A percentile compares a stretch with the other conserved stretches of the same genome.
These are phyloP conservation scores for Drosophila setifemur DNA, from an alignment of 1,140 invertebrate genomes.

Conservation along the genomic window DNA sequence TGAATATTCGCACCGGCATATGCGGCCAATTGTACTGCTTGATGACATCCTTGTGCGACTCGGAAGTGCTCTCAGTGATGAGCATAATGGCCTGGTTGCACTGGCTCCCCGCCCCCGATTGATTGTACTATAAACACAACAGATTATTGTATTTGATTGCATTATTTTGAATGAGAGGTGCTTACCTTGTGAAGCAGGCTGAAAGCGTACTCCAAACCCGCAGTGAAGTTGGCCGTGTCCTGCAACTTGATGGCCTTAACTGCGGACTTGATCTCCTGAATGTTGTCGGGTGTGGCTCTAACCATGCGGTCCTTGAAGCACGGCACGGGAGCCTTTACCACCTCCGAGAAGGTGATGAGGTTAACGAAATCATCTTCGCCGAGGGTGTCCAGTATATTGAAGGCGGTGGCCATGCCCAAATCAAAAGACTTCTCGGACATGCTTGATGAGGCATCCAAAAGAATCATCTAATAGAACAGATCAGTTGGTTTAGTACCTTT, in stretches of 20 bases:
- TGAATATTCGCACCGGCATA: constrained; percentile 96
- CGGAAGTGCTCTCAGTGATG: constrained; percentile 95
- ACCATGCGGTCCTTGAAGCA: constrained; percentile 95
- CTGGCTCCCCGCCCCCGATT: constrained; percentile 91
- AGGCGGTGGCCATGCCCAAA: constrained; percentile 92
- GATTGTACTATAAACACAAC: constrained; percentile 86
- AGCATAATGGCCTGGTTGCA: constrained; percentile 99
- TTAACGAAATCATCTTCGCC: constrained; percentile 98
- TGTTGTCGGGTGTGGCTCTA: constrained; percentile 94
- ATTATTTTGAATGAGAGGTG: not conserved
- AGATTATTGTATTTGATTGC: too few relatives aligned
- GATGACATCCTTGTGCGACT: constrained; percentile 85
- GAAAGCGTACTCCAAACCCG: constrained; percentile 94
- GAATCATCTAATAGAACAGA: constrained; percentile 86
- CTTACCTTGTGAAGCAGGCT: constrained; percentile 93
- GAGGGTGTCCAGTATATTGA: constrained; percentile 95
- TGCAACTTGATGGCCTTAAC: constrained; percentile 87
- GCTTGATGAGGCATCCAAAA: constrained; percentile 94
- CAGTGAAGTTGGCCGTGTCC: constrained; percentile 95
- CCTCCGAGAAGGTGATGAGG: constrained; percentile 92
- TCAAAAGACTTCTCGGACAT: constrained; percentile 93
- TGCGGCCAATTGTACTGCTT: constrained; percentile 95
- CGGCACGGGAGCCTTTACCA: constrained; percentile 89
- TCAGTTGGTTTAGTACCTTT: too few relatives aligned
- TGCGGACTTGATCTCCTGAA: constrained; percentile 91